Evolutionary conservation across 2,113 vertebrate species (phyloP).

Genomic region (Ramphastos sulfuratus): DNA sequence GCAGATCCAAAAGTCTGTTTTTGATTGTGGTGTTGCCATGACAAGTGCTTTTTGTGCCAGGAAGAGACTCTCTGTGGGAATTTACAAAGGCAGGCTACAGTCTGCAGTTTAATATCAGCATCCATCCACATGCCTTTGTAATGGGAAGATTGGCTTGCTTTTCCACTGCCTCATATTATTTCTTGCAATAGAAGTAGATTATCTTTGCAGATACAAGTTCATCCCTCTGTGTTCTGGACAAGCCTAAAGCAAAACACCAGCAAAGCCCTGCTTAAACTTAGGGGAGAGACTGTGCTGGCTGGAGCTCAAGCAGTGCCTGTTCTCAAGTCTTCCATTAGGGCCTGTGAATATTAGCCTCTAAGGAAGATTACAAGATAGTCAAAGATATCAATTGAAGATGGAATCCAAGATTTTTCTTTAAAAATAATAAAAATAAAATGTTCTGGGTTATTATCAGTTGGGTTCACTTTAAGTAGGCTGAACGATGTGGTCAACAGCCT

Average conservation of each 20-base stretch:
- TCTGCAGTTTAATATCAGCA: not conserved
- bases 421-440: not conserved
- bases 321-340: not conserved
- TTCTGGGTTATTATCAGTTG: not conserved
- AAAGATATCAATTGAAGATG: not conserved
- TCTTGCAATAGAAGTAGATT: not conserved
- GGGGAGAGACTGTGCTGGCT: not conserved
- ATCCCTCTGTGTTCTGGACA: not conserved
- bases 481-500: not conserved
- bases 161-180: not conserved
- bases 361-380: not conserved
- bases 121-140: not conserved
- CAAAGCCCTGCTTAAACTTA: not conserved
- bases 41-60: not conserved
- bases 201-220: not conserved
- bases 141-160: not conserved
- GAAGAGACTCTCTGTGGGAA: not conserved
- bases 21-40: not conserved
- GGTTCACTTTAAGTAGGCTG: not conserved
- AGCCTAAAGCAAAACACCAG: not conserved
- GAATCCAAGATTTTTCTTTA: not conserved
- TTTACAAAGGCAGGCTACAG: not conserved
- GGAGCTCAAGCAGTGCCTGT: not conserved
- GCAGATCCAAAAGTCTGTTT: not conserved
- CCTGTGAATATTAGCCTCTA: not conserved